These are phyloP conservation scores for Emydura subglobosa DNA, from an alignment of 2,113 vertebrate genomes.

Conservation along the genomic window DNA sequence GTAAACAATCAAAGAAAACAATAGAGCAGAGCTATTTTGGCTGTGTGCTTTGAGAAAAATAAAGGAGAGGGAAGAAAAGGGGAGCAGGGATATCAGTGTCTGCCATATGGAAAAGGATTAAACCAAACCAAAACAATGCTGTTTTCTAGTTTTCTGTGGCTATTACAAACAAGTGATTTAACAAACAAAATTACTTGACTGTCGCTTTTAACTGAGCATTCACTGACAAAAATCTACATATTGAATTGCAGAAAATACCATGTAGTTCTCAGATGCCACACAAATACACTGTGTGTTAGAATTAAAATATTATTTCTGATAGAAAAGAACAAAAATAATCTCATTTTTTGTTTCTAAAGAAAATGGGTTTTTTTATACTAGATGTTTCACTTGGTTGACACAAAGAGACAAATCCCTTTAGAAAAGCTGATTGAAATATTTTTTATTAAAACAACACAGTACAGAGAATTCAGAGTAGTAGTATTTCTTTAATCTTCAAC, in stretches of 20 bases:
- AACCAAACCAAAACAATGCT: neutral
- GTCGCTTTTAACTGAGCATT: neutral
- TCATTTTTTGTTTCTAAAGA: slow-evolving; percentile 23
- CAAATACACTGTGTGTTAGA: neutral
- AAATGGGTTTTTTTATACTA: neutral
- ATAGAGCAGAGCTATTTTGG: neutral
- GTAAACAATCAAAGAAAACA: neutral
- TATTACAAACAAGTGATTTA: neutral
- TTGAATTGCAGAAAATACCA: fast-evolving
- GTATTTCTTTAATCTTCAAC: neutral
- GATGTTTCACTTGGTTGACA: neutral
- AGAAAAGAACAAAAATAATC: neutral
- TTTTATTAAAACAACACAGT: neutral
- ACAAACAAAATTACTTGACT: neutral
- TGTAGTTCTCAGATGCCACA: neutral
- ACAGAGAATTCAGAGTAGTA: neutral
- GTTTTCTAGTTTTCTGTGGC: neutral
- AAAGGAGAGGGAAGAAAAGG: neutral
- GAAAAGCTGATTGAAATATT: neutral
- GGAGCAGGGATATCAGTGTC: neutral
- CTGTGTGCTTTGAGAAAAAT: neutral
- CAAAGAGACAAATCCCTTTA: neutral
- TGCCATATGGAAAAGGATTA: neutral
- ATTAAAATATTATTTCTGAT: neutral
- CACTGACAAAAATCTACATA: neutral